Percentiles rank a stretch among this genome's conserved stretches.
Conservation (phyloP, 2,113 vertebrate genomes). For the Lycaon pictus region DNA sequence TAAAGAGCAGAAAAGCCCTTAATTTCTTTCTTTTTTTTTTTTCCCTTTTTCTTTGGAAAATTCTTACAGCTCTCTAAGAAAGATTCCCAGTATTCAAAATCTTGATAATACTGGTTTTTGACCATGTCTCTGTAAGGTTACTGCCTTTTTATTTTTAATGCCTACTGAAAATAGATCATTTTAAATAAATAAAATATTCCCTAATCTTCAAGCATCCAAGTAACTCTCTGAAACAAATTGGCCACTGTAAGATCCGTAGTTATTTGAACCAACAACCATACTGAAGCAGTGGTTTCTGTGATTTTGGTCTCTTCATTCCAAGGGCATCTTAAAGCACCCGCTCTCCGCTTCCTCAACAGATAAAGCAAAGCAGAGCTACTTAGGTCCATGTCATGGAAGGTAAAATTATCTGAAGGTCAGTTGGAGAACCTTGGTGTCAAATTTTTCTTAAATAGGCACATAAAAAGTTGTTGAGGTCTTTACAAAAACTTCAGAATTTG, state of each 20-base stretch:
- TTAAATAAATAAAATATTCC: neutral
- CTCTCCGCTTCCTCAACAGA: neutral
- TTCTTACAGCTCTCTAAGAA: constrained; percentile 23
- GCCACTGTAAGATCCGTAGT: neutral
- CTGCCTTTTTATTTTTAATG: neutral
- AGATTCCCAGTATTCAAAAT: neutral
- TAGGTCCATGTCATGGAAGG: neutral
- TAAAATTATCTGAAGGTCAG: neutral
- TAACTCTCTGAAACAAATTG: neutral
- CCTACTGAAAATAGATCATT: neutral
- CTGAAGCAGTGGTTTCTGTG: neutral
- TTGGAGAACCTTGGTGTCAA: neutral
- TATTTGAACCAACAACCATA: neutral
- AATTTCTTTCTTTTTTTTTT: neutral
- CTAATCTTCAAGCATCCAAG: neutral
- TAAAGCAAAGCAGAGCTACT: neutral
- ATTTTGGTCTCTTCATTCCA: neutral
- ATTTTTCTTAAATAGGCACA: neutral
- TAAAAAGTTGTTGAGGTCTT: neutral
- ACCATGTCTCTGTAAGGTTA: neutral
- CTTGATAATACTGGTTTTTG: neutral
- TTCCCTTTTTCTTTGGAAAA: neutral
- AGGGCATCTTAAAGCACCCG: neutral
- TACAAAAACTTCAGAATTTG: neutral
- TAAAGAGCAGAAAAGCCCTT: neutral